These are phyloP conservation scores for Hirundichthys speculiger DNA, from an alignment of 2,113 vertebrate species.

Conservation along the genomic window DNA sequence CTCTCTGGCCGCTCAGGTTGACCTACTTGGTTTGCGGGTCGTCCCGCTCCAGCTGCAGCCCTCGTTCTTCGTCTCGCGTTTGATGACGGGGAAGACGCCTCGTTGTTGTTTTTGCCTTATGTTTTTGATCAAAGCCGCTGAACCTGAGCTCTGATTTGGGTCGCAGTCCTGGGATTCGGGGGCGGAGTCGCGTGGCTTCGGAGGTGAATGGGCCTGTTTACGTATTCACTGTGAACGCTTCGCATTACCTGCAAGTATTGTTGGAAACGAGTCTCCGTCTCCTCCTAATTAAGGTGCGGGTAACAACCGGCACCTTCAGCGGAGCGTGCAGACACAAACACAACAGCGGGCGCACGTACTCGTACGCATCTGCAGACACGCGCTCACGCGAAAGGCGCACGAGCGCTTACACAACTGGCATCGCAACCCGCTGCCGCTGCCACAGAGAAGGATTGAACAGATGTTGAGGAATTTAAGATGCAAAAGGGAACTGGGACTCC, in stretches of 20 bases:
- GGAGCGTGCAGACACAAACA: slow-evolving; percentile 66
- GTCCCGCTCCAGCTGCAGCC: slow-evolving; percentile 6
- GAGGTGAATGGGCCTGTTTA: slow-evolving; percentile 48
- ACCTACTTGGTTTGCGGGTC: slow-evolving; percentile 51
- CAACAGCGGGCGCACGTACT: slow-evolving; percentile 10
- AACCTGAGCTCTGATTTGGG: slow-evolving; percentile 44
- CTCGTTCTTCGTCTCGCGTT: background rate
- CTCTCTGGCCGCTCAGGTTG: slow-evolving; percentile 37
- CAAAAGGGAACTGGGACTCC: slow-evolving; percentile 77
- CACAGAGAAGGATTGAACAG: slow-evolving; percentile 82
- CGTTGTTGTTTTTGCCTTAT: background rate
- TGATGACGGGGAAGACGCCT: background rate
- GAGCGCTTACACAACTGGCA: slow-evolving; percentile 40
- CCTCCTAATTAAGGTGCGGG: slow-evolving; percentile 78
- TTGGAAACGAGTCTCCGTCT: slow-evolving; percentile 72
- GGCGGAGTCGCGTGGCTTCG: slow-evolving; percentile 16
- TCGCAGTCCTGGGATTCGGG: slow-evolving; percentile 24
- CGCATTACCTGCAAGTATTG: slow-evolving; percentile 67
- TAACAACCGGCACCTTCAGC: slow-evolving; percentile 74
- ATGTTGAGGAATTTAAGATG: slow-evolving; percentile 93
- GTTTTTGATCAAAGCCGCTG: slow-evolving; percentile 37
- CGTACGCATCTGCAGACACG: slow-evolving; percentile 4
- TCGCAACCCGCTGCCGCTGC: slow-evolving; percentile 68
- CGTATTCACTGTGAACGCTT: slow-evolving; percentile 45
- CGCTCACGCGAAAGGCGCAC: slow-evolving; percentile 1